Conservation (phyloP, 2,113 vertebrate genomes). For the Thunnus thynnus region DNA sequence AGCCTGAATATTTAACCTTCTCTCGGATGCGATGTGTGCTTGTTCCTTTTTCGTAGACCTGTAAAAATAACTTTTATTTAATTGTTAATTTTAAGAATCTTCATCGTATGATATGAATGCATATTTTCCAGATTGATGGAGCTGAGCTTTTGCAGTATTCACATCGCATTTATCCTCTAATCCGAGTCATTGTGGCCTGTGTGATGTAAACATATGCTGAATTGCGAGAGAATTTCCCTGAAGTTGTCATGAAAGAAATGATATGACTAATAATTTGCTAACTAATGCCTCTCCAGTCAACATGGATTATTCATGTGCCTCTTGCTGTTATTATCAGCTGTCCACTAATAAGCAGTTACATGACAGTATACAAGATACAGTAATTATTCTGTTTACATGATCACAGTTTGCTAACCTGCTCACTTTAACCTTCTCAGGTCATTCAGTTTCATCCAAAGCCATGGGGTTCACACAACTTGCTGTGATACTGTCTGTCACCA, state of each 20-base stretch:
- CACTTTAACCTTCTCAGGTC: constrained; percentile 67
- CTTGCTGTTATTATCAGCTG: constrained; percentile 2
- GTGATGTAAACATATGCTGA: constrained; percentile 68
- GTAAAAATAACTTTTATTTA: background rate
- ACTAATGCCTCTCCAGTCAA: constrained; percentile 19
- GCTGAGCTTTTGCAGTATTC: constrained; percentile 19
- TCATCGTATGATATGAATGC: background rate
- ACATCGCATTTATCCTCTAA: constrained; percentile 17
- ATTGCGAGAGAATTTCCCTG: constrained; percentile 11
- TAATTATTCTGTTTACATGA: constrained; percentile 1
- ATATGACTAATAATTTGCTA: constrained; percentile 22
- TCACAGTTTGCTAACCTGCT: constrained; percentile 28
- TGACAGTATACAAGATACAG: constrained; percentile 1
- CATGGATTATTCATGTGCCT: background rate
- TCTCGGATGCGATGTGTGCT: background rate
- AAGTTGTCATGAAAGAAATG: background rate
- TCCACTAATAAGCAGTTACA: constrained; percentile 3
- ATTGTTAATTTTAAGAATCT: background rate
- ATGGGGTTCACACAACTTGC: constrained; percentile 79
- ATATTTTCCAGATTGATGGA: constrained; percentile 4
- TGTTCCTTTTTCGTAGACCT: background rate
- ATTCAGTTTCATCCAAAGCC: constrained; percentile 64
- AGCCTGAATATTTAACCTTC: constrained; percentile 49
- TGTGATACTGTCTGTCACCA: constrained; percentile 81
- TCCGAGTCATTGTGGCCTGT: constrained; percentile 59